Percentiles rank a stretch among this genome's conserved stretches.
These are phyloP conservation scores for Rhinoderma darwinii DNA, from an alignment of 2,113 vertebrate genomes.

Conservation along the genomic window DNA sequence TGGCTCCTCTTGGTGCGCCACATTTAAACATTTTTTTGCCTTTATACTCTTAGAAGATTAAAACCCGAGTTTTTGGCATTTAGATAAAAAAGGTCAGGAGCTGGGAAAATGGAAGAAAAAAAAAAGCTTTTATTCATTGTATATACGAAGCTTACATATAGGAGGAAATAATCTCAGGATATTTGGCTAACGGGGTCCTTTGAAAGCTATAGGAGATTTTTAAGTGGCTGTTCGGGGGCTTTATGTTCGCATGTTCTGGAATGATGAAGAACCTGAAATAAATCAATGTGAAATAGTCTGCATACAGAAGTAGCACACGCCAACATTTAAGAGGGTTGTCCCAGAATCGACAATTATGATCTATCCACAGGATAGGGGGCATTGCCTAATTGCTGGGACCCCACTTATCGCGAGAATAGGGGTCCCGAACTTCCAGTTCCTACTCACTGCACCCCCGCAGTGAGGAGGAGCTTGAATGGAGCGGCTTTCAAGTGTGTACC, in stretches of 20 bases:
- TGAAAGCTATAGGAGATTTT: constrained; percentile 29
- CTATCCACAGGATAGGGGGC: too few relatives aligned
- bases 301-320: not conserved
- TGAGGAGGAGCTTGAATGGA: too few relatives aligned
- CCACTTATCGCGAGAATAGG: too few relatives aligned
- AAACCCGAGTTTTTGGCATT: constrained; percentile 33
- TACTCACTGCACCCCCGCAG: too few relatives aligned
- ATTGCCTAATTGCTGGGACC: too few relatives aligned
- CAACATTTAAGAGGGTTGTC: too few relatives aligned
- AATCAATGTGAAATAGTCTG: not conserved
- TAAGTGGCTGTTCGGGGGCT: constrained; percentile 16
- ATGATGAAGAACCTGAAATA: not conserved
- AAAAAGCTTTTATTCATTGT: not conserved
- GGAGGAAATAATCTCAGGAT: not conserved
- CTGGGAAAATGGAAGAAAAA: not conserved
- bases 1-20: constrained; percentile 14
- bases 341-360: too few relatives aligned
- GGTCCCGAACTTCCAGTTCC: too few relatives aligned
- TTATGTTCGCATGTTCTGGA: not conserved
- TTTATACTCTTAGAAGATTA: constrained; percentile 47
- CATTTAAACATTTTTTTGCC: constrained; percentile 44
- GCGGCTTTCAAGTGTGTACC: too few relatives aligned
- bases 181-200: not conserved
- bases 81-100: not conserved
- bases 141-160: not conserved